These are phyloP conservation scores for Prostheceraeus crozeri DNA, from an alignment of 2,888 invertebrate genomes.

Conservation along the genomic window DNA sequence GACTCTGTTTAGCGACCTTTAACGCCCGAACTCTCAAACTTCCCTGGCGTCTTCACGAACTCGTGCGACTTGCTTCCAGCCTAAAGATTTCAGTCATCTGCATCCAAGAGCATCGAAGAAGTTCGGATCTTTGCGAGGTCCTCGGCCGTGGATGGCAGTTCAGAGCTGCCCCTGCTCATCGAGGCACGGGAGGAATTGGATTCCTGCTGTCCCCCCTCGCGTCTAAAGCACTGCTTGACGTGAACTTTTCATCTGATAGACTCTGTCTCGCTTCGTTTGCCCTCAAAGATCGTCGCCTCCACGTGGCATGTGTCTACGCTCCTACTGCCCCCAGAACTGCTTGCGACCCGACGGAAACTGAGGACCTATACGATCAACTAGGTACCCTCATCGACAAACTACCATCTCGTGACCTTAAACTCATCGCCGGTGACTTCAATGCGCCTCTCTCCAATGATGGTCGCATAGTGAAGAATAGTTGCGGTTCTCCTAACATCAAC, in stretches of 20 bases:
- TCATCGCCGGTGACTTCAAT: constrained; percentile 29
- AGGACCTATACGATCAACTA: constrained; percentile 26
- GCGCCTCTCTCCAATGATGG: constrained; percentile 18
- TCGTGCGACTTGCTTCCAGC: constrained; percentile 6
- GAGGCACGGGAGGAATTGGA: constrained; percentile 19
- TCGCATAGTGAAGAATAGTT: constrained; percentile 29
- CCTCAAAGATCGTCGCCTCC: constrained; percentile 26
- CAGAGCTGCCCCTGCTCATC: constrained; percentile 33
- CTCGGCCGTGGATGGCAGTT: constrained; percentile 26
- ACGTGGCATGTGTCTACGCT: constrained; percentile 26
- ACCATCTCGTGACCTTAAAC: constrained; percentile 26
- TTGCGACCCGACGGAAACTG: constrained; percentile 23
- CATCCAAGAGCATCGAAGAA: constrained; percentile 33
- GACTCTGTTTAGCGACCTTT: too few relatives aligned
- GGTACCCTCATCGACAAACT: not conserved
- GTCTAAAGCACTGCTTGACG: constrained; percentile 28
- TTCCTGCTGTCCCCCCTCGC: constrained; percentile 24
- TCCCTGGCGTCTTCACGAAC: constrained; percentile 16
- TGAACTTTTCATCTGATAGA: constrained; percentile 28
- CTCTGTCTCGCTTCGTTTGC: constrained; percentile 28
- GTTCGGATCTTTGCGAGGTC: not conserved
- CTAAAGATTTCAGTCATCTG: constrained; percentile 20
- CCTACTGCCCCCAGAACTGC: constrained; percentile 27
- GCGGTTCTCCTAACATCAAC: constrained; percentile 25
- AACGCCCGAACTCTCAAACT: constrained; percentile 22